Conservation (phyloP, 2,113 vertebrate species). For the Calyptomena viridis region DNA sequence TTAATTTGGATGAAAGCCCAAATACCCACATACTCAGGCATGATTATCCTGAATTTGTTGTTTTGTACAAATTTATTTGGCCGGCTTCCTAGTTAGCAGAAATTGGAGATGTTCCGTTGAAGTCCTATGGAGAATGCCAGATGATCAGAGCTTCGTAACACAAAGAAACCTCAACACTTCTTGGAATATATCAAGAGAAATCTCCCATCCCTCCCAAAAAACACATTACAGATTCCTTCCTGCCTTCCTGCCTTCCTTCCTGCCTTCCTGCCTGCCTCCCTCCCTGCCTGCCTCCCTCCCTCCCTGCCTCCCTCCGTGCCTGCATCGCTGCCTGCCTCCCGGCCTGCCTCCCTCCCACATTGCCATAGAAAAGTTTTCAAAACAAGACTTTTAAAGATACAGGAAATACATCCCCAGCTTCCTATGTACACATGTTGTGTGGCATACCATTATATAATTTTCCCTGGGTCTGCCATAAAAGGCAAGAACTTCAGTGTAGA, state of each 20-base stretch:
- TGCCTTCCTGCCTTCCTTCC: no score
- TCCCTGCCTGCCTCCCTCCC: no score
- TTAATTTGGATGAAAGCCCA: neutral
- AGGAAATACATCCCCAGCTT: neutral
- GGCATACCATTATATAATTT: slow-evolving; percentile 13
- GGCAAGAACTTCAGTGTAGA: neutral
- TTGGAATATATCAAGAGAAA: neutral
- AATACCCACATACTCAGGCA: neutral
- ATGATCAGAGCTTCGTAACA: neutral
- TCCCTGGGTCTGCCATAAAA: slow-evolving; percentile 35
- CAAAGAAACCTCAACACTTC: neutral
- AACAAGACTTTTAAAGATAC: neutral
- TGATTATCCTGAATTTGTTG: neutral
- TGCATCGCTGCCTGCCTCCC: no score
- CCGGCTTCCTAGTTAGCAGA: neutral
- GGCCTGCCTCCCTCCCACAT: neutral
- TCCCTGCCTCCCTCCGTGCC: no score
- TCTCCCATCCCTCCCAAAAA: neutral
- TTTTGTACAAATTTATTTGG: neutral
- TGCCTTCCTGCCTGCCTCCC: no score
- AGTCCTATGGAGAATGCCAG: neutral
- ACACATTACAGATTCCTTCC: no score
- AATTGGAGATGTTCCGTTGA: neutral
- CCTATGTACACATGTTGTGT: neutral
- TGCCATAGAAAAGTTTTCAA: neutral